phyloP scores from a whole-genome alignment of 2,113 vertebrate genomes.

The Arizona elegans region DNA sequence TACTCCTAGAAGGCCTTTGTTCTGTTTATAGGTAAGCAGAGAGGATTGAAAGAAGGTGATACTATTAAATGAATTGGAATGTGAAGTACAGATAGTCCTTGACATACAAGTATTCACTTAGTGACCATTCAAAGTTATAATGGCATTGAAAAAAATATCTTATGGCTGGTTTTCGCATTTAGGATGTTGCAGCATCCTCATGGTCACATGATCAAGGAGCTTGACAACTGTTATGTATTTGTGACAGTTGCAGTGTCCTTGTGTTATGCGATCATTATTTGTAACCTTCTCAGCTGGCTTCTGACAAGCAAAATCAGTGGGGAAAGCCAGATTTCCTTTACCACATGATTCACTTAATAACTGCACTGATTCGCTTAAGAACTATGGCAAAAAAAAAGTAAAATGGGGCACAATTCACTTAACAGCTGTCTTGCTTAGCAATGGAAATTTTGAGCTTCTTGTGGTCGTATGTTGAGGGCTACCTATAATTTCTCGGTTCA shows the following conservation, averaged over 20 bases:
- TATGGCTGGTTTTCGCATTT: background rate
- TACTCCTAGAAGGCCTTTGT: background rate
- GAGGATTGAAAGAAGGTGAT: background rate
- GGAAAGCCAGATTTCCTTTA: background rate
- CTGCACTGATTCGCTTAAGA: background rate
- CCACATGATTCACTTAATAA: background rate
- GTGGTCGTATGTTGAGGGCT: background rate
- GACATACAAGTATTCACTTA: background rate
- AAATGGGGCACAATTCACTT: background rate
- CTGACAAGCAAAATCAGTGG: background rate
- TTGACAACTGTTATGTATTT: background rate
- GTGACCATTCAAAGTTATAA: background rate
- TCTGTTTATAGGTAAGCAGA: background rate
- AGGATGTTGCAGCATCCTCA: background rate
- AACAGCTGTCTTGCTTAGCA: background rate
- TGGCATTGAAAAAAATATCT: background rate
- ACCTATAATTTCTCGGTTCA: background rate
- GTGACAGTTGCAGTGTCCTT: background rate
- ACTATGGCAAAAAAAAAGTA: background rate
- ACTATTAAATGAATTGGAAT: background rate
- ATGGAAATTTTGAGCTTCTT: background rate
- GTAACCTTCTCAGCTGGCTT: background rate
- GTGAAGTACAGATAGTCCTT: background rate
- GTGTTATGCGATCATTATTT: background rate
- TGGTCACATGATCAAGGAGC: background rate